These are phyloP conservation scores for Typhlichthys eigenmanni DNA, from an alignment of 2,797 vertebrate species.

Conservation along the genomic window DNA sequence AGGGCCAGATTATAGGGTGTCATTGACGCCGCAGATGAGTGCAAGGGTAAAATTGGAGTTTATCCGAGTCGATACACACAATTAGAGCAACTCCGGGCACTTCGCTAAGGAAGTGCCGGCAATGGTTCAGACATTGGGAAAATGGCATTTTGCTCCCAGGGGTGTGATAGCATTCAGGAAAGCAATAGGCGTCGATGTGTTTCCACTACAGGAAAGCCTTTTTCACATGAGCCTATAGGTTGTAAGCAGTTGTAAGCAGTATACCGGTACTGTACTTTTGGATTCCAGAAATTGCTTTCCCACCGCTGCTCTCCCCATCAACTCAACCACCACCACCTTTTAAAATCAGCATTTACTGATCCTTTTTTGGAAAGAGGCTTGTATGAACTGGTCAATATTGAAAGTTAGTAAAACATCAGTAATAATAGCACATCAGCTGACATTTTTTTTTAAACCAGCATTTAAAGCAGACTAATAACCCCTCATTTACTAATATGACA, in stretches of 20 bases:
- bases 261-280: too few species aligned
- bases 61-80: slow-evolving; percentile 44
- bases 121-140: slow-evolving; percentile 11
- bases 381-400: neutral
- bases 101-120: slow-evolving; percentile 16
- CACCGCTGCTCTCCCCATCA: too few species aligned
- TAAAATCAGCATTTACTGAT: neutral
- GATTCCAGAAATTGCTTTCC: neutral
- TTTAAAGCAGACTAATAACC: slow-evolving; percentile 20
- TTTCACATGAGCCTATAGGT: neutral
- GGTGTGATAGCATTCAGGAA: slow-evolving; percentile 9
- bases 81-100: slow-evolving; percentile 49
- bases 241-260: too few species aligned
- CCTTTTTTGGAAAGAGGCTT: neutral
- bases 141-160: neutral
- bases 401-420: too few species aligned
- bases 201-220: slow-evolving; percentile 16
- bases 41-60: slow-evolving; percentile 52
- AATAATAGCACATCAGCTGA: neutral
- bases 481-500: slow-evolving; percentile 31
- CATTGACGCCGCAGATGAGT: slow-evolving; percentile 54
- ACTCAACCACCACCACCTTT: too few species aligned
- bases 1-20: slow-evolving; percentile 67
- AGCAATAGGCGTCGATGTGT: slow-evolving; percentile 8
- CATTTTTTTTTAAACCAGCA: neutral